Conservation (phyloP, 2,797 vertebrate species). For the Typhlichthys subterraneus region DNA sequence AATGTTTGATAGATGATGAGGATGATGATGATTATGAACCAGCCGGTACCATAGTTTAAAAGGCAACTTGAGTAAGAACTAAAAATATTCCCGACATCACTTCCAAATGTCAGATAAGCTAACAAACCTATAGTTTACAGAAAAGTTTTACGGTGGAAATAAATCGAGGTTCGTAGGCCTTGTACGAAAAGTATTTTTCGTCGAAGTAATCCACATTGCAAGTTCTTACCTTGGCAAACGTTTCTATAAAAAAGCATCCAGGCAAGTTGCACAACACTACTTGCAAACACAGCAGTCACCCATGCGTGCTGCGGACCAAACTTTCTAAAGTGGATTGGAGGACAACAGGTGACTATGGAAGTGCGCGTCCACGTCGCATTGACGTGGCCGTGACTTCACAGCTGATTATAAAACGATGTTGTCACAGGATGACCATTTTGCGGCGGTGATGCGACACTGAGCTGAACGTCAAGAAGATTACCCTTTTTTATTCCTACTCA, state of each 20-base stretch:
- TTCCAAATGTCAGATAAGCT: slow-evolving; percentile 7
- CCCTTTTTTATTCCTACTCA: too few relatives aligned
- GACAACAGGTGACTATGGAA: slow-evolving; percentile 51
- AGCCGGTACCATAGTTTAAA: slow-evolving; percentile 34
- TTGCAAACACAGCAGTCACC: background rate
- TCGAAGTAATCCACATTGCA: too few relatives aligned
- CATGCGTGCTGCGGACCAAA: background rate
- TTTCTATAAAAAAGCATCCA: background rate
- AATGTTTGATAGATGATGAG: background rate
- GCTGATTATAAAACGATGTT: slow-evolving; percentile 10
- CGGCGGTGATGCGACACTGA: too few relatives aligned
- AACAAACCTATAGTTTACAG: background rate
- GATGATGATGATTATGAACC: slow-evolving; percentile 16
- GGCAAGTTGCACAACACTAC: background rate
- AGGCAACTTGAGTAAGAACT: slow-evolving; percentile 21
- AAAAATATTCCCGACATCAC: background rate
- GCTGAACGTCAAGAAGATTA: too few relatives aligned
- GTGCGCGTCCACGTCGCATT: slow-evolving; percentile 35
- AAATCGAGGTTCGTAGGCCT: background rate
- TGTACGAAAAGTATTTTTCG: background rate
- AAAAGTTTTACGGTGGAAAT: background rate
- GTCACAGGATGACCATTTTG: too few relatives aligned
- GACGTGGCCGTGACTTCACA: slow-evolving; percentile 23
- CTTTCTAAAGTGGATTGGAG: background rate
- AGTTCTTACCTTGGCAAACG: slow-evolving; percentile 34